Base-by-base conservation (phyloP, 2,113 vertebrate species). In the Alosa alosa region DNA sequence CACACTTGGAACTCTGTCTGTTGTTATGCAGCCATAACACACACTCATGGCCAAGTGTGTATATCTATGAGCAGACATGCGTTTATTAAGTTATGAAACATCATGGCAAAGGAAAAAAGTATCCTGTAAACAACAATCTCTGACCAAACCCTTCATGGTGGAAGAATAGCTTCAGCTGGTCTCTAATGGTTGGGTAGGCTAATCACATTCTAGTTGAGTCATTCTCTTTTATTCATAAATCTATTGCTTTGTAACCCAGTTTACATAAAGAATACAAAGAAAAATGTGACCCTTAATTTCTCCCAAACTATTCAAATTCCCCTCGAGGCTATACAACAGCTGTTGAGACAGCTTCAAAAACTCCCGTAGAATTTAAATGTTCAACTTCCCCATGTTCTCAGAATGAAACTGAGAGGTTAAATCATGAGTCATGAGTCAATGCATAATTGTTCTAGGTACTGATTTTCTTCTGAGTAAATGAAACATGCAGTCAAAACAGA, bases 401-500 rank as follows among this genome's bases (percentile, higher is more conserved):
- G 31, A 78, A 36, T 78, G 72, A 78, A 39, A 39, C 72, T 4
- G 11, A 78, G 72, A 78, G 72, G 13, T 78, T 36, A 39, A n/a
- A n/a, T n/a, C n/a, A n/a, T n/a, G n/a, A n/a, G n/a, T n/a, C n/a
- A n/a, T 1, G 39, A 75, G 36, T 39, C 25, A 39, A 39, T 39
- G 10, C 31, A 72, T 8, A 72, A 25, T 11, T 72, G 64, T 72
- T 72, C 20, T 22, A 18, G 22, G 60, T 25, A 31, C 25, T 31
- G n/a, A n/a, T 72, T 72, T 31, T 4, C n/a, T 72, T 72, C 64
- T 72, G n/a, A 72, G 64, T 72, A 72, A 72, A 72, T 72, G 64
- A n/a, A 20, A 72, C 25, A 72, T 25, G 60, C 22, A 41, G 41
- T 41, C 41, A 41, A 41, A 41, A 41, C 41, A 41, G 41, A 4